Evolutionary conservation across 2,113 vertebrate genomes (phyloP).

Genomic region (Phocoena phocoena): DNA sequence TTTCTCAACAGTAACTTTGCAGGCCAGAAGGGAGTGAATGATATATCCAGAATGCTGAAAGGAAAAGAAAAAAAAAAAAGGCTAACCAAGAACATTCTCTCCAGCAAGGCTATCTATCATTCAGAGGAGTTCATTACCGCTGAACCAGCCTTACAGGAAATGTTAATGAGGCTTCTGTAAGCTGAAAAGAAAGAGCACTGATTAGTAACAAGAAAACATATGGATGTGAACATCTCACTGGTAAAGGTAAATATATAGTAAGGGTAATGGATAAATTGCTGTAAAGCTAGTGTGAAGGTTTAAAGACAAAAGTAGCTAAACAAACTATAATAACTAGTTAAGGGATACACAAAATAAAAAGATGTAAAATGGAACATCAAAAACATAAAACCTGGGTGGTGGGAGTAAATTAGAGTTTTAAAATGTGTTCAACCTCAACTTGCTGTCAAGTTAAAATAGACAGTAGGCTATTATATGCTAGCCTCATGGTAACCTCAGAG

Average conservation of each 20-base stretch:
- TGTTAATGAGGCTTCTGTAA: not conserved
- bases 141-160: not conserved
- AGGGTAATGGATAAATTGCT: not conserved
- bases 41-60: not conserved
- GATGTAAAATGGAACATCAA: not conserved
- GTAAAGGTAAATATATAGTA: not conserved
- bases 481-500: not conserved
- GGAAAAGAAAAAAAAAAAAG: not conserved
- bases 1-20: not conserved
- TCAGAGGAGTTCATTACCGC: not conserved
- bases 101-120: not conserved
- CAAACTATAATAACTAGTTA: not conserved
- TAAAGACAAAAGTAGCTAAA: not conserved
- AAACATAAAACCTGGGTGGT: not conserved
- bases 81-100: not conserved
- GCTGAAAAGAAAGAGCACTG: not conserved
- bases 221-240: not conserved
- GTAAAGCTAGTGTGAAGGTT: not conserved
- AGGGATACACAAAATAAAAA: not conserved
- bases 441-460: not conserved
- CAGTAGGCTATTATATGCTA: not conserved
- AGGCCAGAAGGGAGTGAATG: not conserved
- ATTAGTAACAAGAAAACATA: not conserved
- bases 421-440: not conserved
- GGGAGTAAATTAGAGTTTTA: not conserved